Base-by-base conservation (phyloP, 1,140 invertebrate species). In the Drosophila nigromelanica region DNA sequence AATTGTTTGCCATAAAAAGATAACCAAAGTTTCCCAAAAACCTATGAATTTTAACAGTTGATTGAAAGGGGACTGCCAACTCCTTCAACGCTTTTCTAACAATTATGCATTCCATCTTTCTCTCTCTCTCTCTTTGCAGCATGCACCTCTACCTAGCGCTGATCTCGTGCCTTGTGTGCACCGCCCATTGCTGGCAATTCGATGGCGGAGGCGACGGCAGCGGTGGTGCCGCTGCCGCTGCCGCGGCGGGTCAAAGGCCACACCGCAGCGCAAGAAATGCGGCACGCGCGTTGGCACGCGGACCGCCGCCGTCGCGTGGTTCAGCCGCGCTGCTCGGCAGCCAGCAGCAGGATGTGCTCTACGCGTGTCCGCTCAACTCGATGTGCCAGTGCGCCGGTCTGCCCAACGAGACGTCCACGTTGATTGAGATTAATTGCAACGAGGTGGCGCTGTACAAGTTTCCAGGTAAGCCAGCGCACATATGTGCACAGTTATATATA, bases 401-500 rank as follows among this genome's bases (percentile, higher is more conserved):
- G 68, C 93, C 93, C 66, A 93, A 94, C 55, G 92, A 92, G 27
- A 93, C 93, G 70, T 93, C 92, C 47, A 93, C 93, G 5, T 92
- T 94, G 77, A 93, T 94, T 92, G 94, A 95, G 73, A 94, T 95
- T 72, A 94, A 93, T 79, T 95, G 94, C 80, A 92, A 94, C 69
- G 94, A 94, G 67, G 94, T 95, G 56, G 93, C 94, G 40, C 93
- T 95, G 40, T 93, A 93, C 45, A 93, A 93, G 89, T 93, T 95
- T 89, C 94, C 94, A 79, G 94, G 94, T 94, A 87, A 80, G 89
- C 73, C 51, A 66, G 42, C 10, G 14, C 21, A 42, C 4, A 56
- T n/a, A 43, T 7, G n/a, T 15, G 14, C n/a, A 14, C 7, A 6
- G 24, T 43, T 43, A 2, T 15, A 15, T 50, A 27, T 33, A 30